Conservation (phyloP, 2,888 invertebrate genomes). For the Lepetodrilus schrolli region DNA sequence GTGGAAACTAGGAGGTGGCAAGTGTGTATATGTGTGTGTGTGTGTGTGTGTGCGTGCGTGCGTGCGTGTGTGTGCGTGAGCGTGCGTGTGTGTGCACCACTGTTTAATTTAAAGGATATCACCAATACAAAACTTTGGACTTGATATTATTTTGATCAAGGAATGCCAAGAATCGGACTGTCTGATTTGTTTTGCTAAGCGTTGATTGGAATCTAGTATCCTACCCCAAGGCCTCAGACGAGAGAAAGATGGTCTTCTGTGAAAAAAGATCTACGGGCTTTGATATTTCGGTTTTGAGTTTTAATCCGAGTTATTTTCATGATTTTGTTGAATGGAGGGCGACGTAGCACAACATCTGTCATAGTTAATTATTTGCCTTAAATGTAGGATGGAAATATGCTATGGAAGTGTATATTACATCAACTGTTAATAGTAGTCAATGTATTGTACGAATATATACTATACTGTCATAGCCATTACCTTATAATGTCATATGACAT, state of each 20-base stretch:
- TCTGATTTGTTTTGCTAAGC: neutral
- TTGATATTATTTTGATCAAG: constrained; percentile 7
- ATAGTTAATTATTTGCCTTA: neutral
- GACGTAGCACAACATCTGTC: neutral
- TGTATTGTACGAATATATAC: too few relatives aligned
- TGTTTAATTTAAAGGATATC: constrained; percentile 15
- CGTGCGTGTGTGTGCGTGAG: too few relatives aligned
- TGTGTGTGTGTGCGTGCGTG: too few relatives aligned
- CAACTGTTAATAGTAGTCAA: too few relatives aligned
- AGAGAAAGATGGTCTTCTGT: neutral
- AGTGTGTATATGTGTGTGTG: too few relatives aligned
- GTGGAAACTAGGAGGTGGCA: too few relatives aligned
- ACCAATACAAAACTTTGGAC: constrained; percentile 22
- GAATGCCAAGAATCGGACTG: neutral
- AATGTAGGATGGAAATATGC: too few relatives aligned
- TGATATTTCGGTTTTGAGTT: neutral
- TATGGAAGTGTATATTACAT: too few relatives aligned
- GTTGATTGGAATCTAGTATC: neutral
- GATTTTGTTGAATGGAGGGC: neutral
- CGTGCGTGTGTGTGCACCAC: too few relatives aligned
- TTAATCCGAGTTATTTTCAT: neutral
- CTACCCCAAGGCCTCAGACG: constrained; percentile 6
- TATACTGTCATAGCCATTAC: too few relatives aligned
- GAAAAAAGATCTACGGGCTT: neutral
- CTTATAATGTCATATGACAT: too few relatives aligned